Base-by-base conservation (phyloP, 2,113 vertebrate species). In the Apaloderma vittatum region DNA sequence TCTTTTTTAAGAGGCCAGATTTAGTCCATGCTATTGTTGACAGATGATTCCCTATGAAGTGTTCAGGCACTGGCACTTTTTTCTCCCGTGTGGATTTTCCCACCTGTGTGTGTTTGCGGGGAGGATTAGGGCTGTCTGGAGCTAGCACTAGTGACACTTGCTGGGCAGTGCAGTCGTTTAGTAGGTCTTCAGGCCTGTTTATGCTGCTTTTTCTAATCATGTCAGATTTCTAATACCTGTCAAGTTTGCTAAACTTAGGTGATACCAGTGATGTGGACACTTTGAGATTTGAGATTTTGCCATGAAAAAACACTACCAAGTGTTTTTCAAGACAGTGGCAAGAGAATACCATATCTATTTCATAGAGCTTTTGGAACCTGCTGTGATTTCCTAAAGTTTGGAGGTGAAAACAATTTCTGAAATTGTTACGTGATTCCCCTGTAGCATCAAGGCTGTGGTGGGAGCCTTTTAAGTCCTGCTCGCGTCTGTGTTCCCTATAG, bases 401-500 rank as follows among this genome's bases (percentile, higher is more conserved):
- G 32, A 79, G 23, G 9, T 76, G 49, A 88, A 78, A 92, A 43
- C 12, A 24, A 7, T 65, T 91, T 87, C 26, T 73, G 36, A 80
- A 92, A 63, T 71, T 32, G 54, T 51, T 54, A 4, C 21, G 18
- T 49, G 29, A n/a, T 86, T 70, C 19, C 72, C 86, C 49, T 83
- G 40, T 37, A 54, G 36, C 9, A 51, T 37, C 34, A 54, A 59
- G 57, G 37, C 49, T 75, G n/a, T 67, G 11, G 8, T 63, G 37
- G 15, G 5, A 7, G 9, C 17, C 27, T 80, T 63, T 48, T 32
- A 45, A 67, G 15, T 72, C 36, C 43, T 71, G 30, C 1, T 2
- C 7, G 24, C 19, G 30, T 58, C 36, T 0, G 0, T 16, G 4
- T 95, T 92, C 15, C 8, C 20, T 89, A 1, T 67, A 51, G 29